Percentiles rank a stretch among this genome's conserved stretches.
Conservation (phyloP, 2,797 vertebrate genomes). For the Phalanger gymnotis region DNA sequence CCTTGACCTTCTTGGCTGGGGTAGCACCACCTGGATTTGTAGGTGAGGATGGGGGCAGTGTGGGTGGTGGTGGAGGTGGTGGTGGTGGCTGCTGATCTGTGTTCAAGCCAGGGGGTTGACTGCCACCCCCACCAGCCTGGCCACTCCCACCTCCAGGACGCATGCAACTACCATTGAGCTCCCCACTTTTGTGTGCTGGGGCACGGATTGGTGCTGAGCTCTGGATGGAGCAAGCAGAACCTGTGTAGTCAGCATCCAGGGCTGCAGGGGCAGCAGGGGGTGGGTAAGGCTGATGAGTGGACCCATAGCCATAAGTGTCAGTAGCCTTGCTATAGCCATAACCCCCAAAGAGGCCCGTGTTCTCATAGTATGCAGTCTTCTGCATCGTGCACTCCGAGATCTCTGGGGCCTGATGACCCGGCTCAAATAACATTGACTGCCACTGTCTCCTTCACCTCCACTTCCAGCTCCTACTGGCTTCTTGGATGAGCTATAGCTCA, state of each 20-base stretch:
- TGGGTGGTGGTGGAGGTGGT: conserved; percentile 91
- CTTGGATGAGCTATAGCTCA: conserved; percentile 70
- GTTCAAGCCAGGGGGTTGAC: conserved; percentile 75
- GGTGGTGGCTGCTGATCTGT: conserved; percentile 91
- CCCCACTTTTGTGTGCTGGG: conserved; percentile 91
- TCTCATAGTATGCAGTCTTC: conserved; percentile 99
- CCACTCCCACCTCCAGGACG: conserved; percentile 85
- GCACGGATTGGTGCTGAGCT: conserved; percentile 88
- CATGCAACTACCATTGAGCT: conserved; percentile 97
- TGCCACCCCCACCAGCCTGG: conserved; percentile 68
- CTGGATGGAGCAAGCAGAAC: conserved; percentile 95
- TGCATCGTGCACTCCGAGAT: conserved; percentile 94
- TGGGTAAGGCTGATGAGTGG: conserved; percentile 93
- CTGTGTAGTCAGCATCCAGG: conserved; percentile 94
- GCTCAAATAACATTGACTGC: conserved; percentile 95
- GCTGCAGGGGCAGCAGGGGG: conserved; percentile 84
- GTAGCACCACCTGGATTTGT: conserved; percentile 89
- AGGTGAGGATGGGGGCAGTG: conserved; percentile 90
- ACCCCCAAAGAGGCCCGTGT: conserved; percentile 96
- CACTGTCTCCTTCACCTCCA: conserved; percentile 87
- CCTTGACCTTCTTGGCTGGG: conserved; percentile 93
- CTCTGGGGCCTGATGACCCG: conserved; percentile 88
- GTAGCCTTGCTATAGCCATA: conserved; percentile 96
- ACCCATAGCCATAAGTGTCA: conserved; percentile 93
- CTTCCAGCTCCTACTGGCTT: conserved; percentile 60